A percentile compares a stretch with the other conserved stretches of the same genome.
Conservation (phyloP, 2,113 vertebrate species). For the Halcyon senegalensis region DNA sequence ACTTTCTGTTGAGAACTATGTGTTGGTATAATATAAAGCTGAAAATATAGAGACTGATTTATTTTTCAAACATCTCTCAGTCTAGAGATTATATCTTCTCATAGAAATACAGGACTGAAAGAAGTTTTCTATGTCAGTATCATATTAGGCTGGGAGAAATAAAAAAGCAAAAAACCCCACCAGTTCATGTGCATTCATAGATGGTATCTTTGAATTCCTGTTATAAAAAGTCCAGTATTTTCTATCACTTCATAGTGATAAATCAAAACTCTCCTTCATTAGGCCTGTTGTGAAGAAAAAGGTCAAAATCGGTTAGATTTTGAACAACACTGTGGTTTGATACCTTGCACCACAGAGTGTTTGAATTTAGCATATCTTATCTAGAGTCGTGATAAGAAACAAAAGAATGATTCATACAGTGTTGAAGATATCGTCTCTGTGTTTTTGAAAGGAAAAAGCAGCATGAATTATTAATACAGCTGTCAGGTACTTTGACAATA, state of each 20-base stretch:
- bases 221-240: background rate
- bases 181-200: background rate
- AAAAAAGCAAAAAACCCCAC: background rate
- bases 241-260: background rate
- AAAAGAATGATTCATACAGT: background rate
- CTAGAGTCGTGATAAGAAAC: background rate
- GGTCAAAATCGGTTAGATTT: background rate
- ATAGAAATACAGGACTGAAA: background rate
- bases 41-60: background rate
- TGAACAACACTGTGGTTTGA: background rate
- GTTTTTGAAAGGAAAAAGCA: background rate
- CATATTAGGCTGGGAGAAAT: background rate
- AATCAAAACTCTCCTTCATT: background rate
- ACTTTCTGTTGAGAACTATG: background rate
- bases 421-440: background rate
- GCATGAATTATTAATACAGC: conserved; percentile 18
- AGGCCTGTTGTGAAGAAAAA: background rate
- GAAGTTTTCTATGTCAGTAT: background rate
- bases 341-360: background rate
- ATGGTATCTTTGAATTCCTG: background rate
- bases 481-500: background rate
- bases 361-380: background rate
- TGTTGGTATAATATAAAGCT: background rate
- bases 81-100: background rate
- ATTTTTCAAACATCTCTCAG: background rate